Percentiles rank a stretch among this genome's conserved stretches.
These are phyloP conservation scores for Polydrusus tereticollis DNA, from an alignment of 2,888 invertebrate genomes.

Conservation along the genomic window DNA sequence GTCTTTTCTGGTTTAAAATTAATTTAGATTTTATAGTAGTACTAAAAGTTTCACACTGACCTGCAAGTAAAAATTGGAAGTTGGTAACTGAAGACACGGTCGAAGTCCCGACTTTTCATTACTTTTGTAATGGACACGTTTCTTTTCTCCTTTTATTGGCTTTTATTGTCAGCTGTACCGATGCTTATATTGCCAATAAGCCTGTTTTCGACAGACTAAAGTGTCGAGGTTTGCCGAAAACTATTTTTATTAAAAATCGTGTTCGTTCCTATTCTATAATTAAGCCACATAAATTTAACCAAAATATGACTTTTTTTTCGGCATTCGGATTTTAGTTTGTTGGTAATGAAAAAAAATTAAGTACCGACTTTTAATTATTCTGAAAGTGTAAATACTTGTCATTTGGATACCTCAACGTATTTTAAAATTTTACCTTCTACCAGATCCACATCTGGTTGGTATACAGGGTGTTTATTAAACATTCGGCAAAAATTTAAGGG, in stretches of 20 bases:
- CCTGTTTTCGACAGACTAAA: conserved; percentile 26
- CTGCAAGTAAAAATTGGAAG: conserved; percentile 42
- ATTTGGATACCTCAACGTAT: too few relatives aligned
- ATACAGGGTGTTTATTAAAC: too few relatives aligned
- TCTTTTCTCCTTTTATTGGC: conserved; percentile 43
- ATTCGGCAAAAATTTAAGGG: too few relatives aligned
- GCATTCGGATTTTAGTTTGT: not conserved
- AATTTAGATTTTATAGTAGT: conserved; percentile 27
- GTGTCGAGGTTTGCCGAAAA: conserved; percentile 29
- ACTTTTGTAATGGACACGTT: conserved; percentile 48
- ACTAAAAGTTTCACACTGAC: conserved; percentile 38
- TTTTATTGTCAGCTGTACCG: conserved; percentile 48
- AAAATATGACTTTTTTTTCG: not conserved
- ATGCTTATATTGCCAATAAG: conserved; percentile 49
- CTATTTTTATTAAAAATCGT: conserved; percentile 32
- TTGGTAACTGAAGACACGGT: conserved; percentile 28
- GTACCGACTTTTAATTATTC: too few relatives aligned
- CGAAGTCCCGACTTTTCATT: conserved; percentile 42
- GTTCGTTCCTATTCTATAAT: conserved; percentile 2
- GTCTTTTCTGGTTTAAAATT: conserved; percentile 12
- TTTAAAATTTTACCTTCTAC: too few relatives aligned
- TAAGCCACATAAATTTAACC: not conserved
- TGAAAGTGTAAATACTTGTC: too few relatives aligned
- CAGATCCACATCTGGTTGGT: too few relatives aligned
- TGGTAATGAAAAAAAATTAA: too few relatives aligned